Evolutionary conservation across 2,888 invertebrate species (phyloP).

Genomic region (Proisotoma minuta): DNA sequence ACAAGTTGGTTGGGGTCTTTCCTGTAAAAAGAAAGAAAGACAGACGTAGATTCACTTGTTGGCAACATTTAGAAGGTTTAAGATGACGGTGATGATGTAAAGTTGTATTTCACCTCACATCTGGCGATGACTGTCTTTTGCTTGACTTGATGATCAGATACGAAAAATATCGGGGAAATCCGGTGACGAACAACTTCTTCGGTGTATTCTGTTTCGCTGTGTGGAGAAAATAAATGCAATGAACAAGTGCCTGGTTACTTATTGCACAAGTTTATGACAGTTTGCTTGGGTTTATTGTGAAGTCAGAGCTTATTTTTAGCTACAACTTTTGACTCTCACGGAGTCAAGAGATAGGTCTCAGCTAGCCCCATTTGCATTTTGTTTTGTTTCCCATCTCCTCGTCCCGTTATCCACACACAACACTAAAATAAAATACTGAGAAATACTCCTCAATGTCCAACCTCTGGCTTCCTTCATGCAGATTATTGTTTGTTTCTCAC

Average conservation of each 20-base stretch:
- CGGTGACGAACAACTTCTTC: constrained; percentile 2
- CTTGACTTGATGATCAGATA: background rate
- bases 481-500: background rate
- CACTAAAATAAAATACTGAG: too few relatives aligned
- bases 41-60: background rate
- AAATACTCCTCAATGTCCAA: too few relatives aligned
- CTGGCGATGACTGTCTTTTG: background rate
- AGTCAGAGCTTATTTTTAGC: constrained; percentile 42
- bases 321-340: background rate
- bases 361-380: too few relatives aligned
- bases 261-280: constrained; percentile 3
- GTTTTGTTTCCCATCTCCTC: background rate
- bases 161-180: constrained; percentile 3
- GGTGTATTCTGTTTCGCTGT: background rate
- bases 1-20: background rate
- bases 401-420: background rate
- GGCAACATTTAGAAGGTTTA: background rate
- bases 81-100: background rate
- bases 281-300: constrained; percentile 24
- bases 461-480: background rate
- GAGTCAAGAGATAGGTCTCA: background rate
- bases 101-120: background rate
- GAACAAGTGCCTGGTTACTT: constrained; percentile 2
- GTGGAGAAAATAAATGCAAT: background rate
- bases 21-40: background rate